Evolutionary conservation across 1,140 invertebrate species (phyloP), one percentile per base, ranked within the genome.

Genomic region (Drosophila teissieri): DNA sequence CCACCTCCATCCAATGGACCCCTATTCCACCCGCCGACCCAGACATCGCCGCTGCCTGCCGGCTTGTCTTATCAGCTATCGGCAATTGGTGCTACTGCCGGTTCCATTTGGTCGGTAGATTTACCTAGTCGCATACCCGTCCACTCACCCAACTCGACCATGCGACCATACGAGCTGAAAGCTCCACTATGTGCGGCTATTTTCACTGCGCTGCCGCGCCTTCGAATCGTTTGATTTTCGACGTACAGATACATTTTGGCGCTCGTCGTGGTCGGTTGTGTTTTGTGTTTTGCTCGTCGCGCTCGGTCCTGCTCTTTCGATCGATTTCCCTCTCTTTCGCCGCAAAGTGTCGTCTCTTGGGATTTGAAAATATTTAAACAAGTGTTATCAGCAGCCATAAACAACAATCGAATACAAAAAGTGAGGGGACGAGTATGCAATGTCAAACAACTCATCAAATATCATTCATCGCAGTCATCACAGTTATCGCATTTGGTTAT

Each of bases 171-270:
- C 70, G 36, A 46, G 40, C 58, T 39, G 54, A 82, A 82, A 86
- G 82, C 78, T 82, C 68, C n/a, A n/a, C n/a, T 63, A 51, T 72
- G 42, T 61, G 12, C 48, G 48, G n/a, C 27, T 24, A 52, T 64
- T 79, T 64, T 58, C 42, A 78, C 14, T 65, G 51, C 55, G 56
- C 56, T 72, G 83, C 54, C 83, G 76, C 84, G 84, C 84, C 83
- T 83, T 89, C 84, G 53, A 49, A 62, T 69, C 81, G 74, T 73
- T 48, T 60, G 36, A 51, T 60, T 63, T 63, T 60, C 51, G 56
- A 65, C 80, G 67, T 89, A 89, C 84, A 89, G 80, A 84, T 78
- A 84, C 84, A 74, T 78, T 84, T 90, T 75, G 85, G 80, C 84
- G 85, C 64, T 89, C 40, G 80, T 42, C 57, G 62, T 76, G 80